phyloP scores from a whole-genome alignment of 2,113 vertebrate genomes.

The Heliornis fulica region DNA sequence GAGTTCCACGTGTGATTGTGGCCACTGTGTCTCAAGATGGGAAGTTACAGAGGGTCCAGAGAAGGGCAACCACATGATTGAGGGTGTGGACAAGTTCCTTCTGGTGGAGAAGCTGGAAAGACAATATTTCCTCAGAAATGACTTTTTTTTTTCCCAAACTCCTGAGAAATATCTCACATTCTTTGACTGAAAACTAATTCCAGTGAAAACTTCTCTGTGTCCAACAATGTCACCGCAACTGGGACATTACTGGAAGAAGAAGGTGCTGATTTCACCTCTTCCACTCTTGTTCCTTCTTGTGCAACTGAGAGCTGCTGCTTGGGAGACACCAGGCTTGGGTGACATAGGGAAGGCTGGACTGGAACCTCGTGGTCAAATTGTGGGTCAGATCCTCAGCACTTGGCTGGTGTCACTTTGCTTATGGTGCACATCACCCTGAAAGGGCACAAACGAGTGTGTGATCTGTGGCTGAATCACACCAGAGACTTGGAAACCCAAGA shows the following conservation, averaged over 20 bases:
- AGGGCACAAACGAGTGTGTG: not conserved
- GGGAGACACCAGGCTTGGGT: not conserved
- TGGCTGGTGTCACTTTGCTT: not conserved
- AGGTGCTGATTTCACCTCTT: not conserved
- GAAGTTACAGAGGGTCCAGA: not conserved
- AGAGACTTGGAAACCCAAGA: not conserved
- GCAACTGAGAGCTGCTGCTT: not conserved
- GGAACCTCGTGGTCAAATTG: accelerated
- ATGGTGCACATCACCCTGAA: not conserved
- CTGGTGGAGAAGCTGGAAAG: not conserved
- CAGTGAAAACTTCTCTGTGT: not conserved
- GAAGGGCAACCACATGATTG: not conserved
- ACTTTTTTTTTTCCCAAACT: not conserved
- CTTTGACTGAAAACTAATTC: not conserved
- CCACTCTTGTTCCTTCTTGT: not conserved
- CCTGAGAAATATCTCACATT: not conserved
- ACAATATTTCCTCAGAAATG: not conserved
- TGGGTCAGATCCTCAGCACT: not conserved
- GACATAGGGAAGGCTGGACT: not conserved
- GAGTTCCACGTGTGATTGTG: accelerated
- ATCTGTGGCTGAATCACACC: not conserved
- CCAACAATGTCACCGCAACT: not conserved
- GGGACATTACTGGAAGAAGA: not conserved
- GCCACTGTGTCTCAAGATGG: accelerated
- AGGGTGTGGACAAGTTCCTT: not conserved